Conservation (phyloP, 2,888 invertebrate species). For the Chrysina gloriosa region DNA sequence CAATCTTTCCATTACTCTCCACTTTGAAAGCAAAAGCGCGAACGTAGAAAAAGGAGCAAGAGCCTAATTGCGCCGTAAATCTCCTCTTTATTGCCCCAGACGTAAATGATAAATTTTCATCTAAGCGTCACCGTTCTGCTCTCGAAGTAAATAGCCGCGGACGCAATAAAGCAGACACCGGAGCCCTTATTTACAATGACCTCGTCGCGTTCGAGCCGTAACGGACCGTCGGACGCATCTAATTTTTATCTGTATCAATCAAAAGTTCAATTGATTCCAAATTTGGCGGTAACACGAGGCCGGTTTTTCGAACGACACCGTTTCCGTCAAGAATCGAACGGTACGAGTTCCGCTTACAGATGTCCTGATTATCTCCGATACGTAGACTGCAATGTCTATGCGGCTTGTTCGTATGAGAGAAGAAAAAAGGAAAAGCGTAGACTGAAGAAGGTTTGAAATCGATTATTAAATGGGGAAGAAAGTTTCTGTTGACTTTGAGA, state of each 20-base stretch:
- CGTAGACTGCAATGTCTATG: slow-evolving; percentile 51
- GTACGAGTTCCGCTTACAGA: slow-evolving; percentile 56
- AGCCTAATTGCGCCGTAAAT: not conserved
- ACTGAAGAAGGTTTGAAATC: too few relatives aligned
- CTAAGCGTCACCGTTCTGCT: not conserved
- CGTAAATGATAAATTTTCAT: not conserved
- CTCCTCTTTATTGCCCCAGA: not conserved
- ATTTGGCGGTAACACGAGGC: slow-evolving; percentile 56
- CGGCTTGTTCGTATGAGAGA: slow-evolving; percentile 45
- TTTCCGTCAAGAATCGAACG: slow-evolving; percentile 54
- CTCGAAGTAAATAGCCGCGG: not conserved
- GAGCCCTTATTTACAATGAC: not conserved
- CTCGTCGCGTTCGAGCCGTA: not conserved
- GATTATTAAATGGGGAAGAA: too few relatives aligned
- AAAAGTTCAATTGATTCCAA: slow-evolving; percentile 53
- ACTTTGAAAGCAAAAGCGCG: too few relatives aligned
- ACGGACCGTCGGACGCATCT: not conserved
- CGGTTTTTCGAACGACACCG: slow-evolving; percentile 54
- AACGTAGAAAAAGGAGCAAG: not conserved
- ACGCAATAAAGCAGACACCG: not conserved
- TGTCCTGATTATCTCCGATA: slow-evolving; percentile 55
- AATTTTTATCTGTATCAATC: slow-evolving; percentile 47
- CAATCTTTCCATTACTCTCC: too few relatives aligned
- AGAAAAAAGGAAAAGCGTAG: too few relatives aligned
- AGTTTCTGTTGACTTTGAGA: too few relatives aligned